Conservation (phyloP, 2,888 invertebrate genomes). For the Andrena flavipes region DNA sequence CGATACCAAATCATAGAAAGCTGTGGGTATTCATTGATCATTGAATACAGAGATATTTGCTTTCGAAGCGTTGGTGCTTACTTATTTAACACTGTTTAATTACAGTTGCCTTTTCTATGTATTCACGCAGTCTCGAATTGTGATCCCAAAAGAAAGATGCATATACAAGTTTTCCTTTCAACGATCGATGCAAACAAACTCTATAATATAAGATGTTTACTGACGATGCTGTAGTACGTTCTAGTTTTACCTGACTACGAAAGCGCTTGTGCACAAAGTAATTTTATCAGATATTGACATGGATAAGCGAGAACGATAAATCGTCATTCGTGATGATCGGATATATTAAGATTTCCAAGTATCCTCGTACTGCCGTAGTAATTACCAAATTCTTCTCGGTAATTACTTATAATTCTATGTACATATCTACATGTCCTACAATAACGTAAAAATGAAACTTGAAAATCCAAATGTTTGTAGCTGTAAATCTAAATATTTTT, state of each 20-base stretch:
- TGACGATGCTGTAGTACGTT: slow-evolving; percentile 6
- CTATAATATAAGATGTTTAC: slow-evolving; percentile 28
- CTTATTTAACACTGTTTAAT: slow-evolving; percentile 29
- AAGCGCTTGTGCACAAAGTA: slow-evolving; percentile 41
- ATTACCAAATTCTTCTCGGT: slow-evolving; percentile 43
- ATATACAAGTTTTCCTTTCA: slow-evolving; percentile 36
- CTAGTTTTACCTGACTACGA: slow-evolving; percentile 25
- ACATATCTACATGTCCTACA: slow-evolving; percentile 51
- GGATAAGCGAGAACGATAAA: slow-evolving; percentile 27
- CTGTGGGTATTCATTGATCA: slow-evolving; percentile 17
- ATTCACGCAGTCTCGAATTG: slow-evolving; percentile 26
- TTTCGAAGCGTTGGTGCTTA: slow-evolving; percentile 31
- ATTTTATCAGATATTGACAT: slow-evolving; percentile 25
- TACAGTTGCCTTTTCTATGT: slow-evolving; percentile 16
- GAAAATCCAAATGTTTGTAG: slow-evolving; percentile 40
- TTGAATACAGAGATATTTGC: slow-evolving; percentile 17
- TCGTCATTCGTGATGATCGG: slow-evolving; percentile 16
- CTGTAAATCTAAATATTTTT: slow-evolving; percentile 46
- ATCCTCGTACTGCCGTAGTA: slow-evolving; percentile 40
- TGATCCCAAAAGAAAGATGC: slow-evolving; percentile 12
- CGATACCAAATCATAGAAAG: slow-evolving; percentile 24
- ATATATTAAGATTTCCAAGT: slow-evolving; percentile 37
- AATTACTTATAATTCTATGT: slow-evolving; percentile 41
- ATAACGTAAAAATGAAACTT: slow-evolving; percentile 42
- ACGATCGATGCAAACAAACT: slow-evolving; percentile 8